Evolutionary conservation across 2,113 vertebrate genomes (phyloP).

Genomic region (Recurvirostra avosetta): DNA sequence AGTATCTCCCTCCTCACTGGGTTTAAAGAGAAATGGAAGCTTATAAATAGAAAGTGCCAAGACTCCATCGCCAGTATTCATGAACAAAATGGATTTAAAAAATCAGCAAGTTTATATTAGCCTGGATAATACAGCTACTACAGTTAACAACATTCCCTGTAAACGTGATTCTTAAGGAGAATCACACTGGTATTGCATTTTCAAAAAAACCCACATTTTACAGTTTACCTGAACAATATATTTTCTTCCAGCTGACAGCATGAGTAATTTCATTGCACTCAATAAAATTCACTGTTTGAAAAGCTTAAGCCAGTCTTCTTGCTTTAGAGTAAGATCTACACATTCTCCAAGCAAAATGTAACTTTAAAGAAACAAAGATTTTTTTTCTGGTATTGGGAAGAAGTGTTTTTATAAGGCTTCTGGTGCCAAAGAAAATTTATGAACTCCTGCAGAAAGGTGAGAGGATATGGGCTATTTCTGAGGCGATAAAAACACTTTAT

Average conservation of each 20-base stretch:
- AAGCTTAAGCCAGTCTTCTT: not conserved
- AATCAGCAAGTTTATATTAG: not conserved
- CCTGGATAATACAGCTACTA: not conserved
- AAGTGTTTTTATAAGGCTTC: slow-evolving; percentile 1
- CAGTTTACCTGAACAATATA: not conserved
- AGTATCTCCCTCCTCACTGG: not conserved
- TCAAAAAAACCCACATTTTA: not conserved
- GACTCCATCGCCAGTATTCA: not conserved
- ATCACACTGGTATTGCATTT: not conserved
- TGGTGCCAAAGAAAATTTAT: not conserved
- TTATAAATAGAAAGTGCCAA: not conserved
- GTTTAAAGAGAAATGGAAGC: not conserved
- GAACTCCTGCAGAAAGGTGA: not conserved
- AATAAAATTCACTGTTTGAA: not conserved
- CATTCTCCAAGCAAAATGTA: not conserved
- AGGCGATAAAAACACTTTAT: not conserved
- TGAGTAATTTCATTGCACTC: not conserved
- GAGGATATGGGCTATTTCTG: not conserved
- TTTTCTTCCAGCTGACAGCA: not conserved
- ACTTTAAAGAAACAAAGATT: not conserved
- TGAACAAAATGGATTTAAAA: not conserved
- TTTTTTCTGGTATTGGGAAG: not conserved
- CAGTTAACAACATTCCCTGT: not conserved
- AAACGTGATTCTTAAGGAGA: not conserved
- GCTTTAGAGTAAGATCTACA: not conserved